Evolutionary conservation across 2,797 vertebrate species (phyloP).

Genomic region (Austrolebias charrua): DNA sequence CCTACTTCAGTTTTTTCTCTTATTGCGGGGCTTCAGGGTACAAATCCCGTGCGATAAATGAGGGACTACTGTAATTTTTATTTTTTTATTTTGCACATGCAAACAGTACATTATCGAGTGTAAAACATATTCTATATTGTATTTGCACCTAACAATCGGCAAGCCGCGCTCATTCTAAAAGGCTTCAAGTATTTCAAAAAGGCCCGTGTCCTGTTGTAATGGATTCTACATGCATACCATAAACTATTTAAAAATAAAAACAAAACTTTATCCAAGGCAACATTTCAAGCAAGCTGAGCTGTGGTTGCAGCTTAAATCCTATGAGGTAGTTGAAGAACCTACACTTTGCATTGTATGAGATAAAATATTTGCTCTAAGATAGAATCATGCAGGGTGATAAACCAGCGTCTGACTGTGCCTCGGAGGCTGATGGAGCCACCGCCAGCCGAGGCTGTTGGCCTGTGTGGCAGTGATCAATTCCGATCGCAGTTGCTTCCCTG

Average conservation of each 20-base stretch:
- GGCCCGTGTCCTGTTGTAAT: constrained; percentile 13
- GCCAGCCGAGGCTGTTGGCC: constrained; percentile 57
- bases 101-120: constrained; percentile 24
- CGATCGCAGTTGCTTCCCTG: constrained; percentile 76
- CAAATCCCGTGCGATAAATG: too few relatives aligned
- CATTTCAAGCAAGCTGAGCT: constrained; percentile 16
- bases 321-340: constrained; percentile 37
- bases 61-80: constrained; percentile 18
- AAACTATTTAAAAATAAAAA: constrained; percentile 29
- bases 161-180: constrained; percentile 9
- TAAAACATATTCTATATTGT: constrained; percentile 31
- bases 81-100: constrained; percentile 39
- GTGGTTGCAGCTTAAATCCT: constrained; percentile 33
- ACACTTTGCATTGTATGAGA: constrained; percentile 51
- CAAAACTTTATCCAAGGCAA: constrained; percentile 35
- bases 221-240: constrained; percentile 16
- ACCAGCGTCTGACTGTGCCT: constrained; percentile 55
- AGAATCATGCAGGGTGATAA: constrained; percentile 62
- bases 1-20: too few relatives aligned
- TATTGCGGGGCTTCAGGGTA: too few relatives aligned
- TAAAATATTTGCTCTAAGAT: constrained; percentile 57
- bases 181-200: constrained; percentile 9
- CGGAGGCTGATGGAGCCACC: constrained; percentile 51
- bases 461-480: constrained; percentile 69
- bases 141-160: constrained; percentile 37